phyloP scores from a whole-genome alignment of 2,888 invertebrate genomes.

The Erebia aethiops region DNA sequence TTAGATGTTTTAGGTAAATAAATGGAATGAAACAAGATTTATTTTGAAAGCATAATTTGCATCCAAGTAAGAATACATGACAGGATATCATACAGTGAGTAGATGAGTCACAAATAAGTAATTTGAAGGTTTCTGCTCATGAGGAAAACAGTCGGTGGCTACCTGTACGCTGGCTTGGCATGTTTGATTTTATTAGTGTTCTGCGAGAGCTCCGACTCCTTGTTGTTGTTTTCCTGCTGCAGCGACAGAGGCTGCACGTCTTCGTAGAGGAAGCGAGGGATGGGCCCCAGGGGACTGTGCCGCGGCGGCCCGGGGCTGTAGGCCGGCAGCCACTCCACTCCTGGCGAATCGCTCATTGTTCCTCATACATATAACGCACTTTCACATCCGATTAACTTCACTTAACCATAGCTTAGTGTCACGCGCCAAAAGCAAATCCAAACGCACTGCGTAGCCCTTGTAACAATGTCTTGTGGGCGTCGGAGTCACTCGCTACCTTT shows the following conservation, averaged over 20 bases:
- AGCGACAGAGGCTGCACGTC: slow-evolving; percentile 73
- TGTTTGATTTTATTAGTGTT: slow-evolving; percentile 78
- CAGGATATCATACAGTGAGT: slow-evolving; percentile 8
- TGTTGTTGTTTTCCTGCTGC: slow-evolving; percentile 76
- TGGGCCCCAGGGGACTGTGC: slow-evolving; percentile 77
- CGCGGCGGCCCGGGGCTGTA: slow-evolving; percentile 79
- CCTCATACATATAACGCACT: slow-evolving; percentile 56
- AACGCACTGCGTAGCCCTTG: slow-evolving; percentile 52
- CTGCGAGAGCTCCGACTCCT: slow-evolving; percentile 72
- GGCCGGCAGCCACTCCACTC: slow-evolving; percentile 81
- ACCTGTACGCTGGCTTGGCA: slow-evolving; percentile 84
- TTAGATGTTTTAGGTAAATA: too few species aligned
- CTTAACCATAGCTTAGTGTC: slow-evolving; percentile 42
- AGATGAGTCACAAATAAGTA: slow-evolving; percentile 42
- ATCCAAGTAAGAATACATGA: slow-evolving; percentile 5
- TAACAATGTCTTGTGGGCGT: slow-evolving; percentile 58
- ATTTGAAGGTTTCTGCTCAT: slow-evolving; percentile 47
- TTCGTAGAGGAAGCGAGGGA: slow-evolving; percentile 76
- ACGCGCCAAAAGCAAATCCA: slow-evolving; percentile 48
- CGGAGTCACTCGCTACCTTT: slow-evolving; percentile 67
- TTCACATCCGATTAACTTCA: slow-evolving; percentile 50
- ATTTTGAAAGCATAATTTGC: slow-evolving; percentile 7
- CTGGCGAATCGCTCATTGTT: slow-evolving; percentile 80
- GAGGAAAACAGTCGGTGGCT: slow-evolving; percentile 50
- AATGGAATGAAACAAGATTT: slow-evolving; percentile 2